Conservation (phyloP, 1,140 invertebrate species). For the Wasmannia auropunctata region DNA sequence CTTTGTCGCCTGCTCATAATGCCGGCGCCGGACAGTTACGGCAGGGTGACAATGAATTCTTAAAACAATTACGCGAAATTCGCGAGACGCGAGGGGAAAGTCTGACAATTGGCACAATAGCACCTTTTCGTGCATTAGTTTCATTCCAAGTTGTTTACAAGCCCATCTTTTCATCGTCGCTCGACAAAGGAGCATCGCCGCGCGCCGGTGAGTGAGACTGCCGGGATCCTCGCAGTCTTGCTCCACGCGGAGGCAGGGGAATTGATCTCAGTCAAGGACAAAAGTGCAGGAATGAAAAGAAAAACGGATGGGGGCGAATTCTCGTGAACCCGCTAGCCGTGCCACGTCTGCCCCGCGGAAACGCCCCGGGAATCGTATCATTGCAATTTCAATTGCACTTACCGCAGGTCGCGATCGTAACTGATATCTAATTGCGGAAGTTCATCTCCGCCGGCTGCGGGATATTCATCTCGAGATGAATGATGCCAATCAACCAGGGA, state of each 20-base stretch:
- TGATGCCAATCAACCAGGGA: constrained; percentile 49
- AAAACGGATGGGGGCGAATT: constrained; percentile 13
- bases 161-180: constrained; percentile 43
- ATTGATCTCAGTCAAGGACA: constrained; percentile 48
- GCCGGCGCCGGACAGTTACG: not conserved
- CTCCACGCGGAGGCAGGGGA: constrained; percentile 5
- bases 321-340: constrained; percentile 22
- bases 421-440: constrained; percentile 56
- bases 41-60: constrained; percentile 50
- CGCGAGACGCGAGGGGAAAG: not conserved
- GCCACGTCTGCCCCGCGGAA: not conserved
- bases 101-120: constrained; percentile 64
- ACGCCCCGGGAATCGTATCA: constrained; percentile 12
- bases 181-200: constrained; percentile 50
- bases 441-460: constrained; percentile 30
- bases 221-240: constrained; percentile 19
- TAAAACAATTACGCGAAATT: constrained; percentile 64
- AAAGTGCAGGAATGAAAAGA: constrained; percentile 15
- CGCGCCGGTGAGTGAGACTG: not conserved
- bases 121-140: constrained; percentile 39
- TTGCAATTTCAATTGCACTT: constrained; percentile 56
- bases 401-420: constrained; percentile 49
- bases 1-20: constrained; percentile 22
- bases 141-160: constrained; percentile 52
- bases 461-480: constrained; percentile 55